Base-by-base conservation (phyloP, 1,140 invertebrate species). In the Trigoniulus corallinus region DNA sequence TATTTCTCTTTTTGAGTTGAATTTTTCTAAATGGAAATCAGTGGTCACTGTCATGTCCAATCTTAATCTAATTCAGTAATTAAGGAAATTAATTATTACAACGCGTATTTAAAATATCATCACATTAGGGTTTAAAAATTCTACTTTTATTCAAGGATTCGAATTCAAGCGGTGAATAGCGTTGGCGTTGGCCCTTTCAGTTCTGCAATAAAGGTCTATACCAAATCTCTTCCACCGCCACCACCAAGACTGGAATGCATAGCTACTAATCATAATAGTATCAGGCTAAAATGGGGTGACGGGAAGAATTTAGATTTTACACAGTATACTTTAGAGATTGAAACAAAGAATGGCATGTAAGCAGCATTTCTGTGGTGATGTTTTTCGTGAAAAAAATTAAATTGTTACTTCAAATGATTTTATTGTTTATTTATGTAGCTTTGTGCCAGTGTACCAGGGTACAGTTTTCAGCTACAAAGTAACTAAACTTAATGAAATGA, bases 201-300 rank as follows among this genome's bases (percentile, higher is more conserved):
- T 51, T 69, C 78, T 22, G 69, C 76, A 37, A 65, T 82, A 15
- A 79, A 79, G 65, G 71, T 80, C 20, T 69, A 70, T 12, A 91
- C 86, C 1, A 69, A 78, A 29, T 77, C 82, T 13, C 71, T 82
- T 10, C 85, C 86, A 1, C 87, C 87, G 1, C 56, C 71, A 1
- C 80, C 86, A 21, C 85, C 87, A 1, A 64, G 65, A 41, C 67
- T 91, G 13, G 78, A 84, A 57, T 83, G 80, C 63, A 72, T 78
- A 4, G 74, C 73, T 41, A 67, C 70, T 3, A 78, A 76, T 1
- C 81, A 86, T 65, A 88, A 87, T 66, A 80, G 77, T 65, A 70
- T 92, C 45, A 86, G 85, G 61, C 70, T 92, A 20, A 85, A 85
- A 64, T 92, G 88, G 87, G 78, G 76, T 18, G 79, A 82, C 40